A percentile compares a stretch with the other conserved stretches of the same genome.
Conservation (phyloP, 1,140 invertebrate genomes). For the Pseudoatta argentina region DNA sequence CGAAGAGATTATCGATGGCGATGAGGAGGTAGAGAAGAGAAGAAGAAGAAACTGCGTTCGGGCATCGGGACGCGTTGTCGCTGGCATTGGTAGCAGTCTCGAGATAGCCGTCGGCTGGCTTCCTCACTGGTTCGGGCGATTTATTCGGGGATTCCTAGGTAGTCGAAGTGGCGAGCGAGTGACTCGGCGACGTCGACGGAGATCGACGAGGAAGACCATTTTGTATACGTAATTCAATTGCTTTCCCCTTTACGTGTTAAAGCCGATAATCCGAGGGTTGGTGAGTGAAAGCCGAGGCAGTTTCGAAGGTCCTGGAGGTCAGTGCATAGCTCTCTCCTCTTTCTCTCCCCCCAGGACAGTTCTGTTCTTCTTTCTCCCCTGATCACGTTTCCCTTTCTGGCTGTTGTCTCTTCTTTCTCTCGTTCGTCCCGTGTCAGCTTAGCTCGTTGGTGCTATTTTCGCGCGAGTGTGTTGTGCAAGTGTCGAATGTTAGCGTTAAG, state of each 20-base stretch:
- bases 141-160: slow-evolving; percentile 82
- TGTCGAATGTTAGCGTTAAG: slow-evolving; percentile 80
- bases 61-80: slow-evolving; percentile 83
- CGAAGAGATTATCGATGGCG: slow-evolving; percentile 38
- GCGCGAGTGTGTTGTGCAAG: slow-evolving; percentile 84
- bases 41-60: slow-evolving; percentile 66
- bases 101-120: slow-evolving; percentile 86
- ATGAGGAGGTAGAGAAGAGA: slow-evolving; percentile 65
- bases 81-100: slow-evolving; percentile 86
- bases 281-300: slow-evolving; percentile 7
- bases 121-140: slow-evolving; percentile 83
- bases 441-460: slow-evolving; percentile 80
- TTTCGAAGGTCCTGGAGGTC: slow-evolving; percentile 31
- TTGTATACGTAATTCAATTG: slow-evolving; percentile 17
- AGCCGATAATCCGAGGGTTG: slow-evolving; percentile 5
- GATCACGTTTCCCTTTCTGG: slow-evolving; percentile 41
- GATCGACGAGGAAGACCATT: slow-evolving; percentile 28
- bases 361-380: slow-evolving; percentile 29
- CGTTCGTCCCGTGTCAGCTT: slow-evolving; percentile 67
- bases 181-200: slow-evolving; percentile 56
- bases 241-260: slow-evolving; percentile 30
- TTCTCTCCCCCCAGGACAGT: slow-evolving; percentile 1
- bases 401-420: slow-evolving; percentile 61
- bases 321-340: slow-evolving; percentile 27
- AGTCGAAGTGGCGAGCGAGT: slow-evolving; percentile 79